A percentile compares a stretch with the other conserved stretches of the same genome.
Evolutionary conservation across 1,140 invertebrate genomes (phyloP).

Genomic region (Caenorhabditis tropicalis): DNA sequence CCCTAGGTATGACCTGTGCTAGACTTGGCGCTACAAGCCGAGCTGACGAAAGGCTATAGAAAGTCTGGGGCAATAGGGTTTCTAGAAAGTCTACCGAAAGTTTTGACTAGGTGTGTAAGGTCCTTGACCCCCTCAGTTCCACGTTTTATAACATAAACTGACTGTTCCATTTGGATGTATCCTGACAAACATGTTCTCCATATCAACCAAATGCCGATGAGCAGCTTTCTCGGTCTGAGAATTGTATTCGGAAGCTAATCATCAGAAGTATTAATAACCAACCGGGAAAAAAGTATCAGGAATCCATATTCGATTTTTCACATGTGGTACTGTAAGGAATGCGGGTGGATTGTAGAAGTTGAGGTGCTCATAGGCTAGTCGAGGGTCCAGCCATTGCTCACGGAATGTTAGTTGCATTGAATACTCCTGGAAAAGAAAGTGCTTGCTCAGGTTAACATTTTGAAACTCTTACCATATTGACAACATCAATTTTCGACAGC

Average conservation of each 20-base stretch:
- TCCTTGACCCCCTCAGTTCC: too few relatives aligned
- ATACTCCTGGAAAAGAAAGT: slow-evolving; percentile 55
- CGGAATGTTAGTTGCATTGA: slow-evolving; percentile 60
- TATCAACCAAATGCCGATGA: slow-evolving; percentile 59
- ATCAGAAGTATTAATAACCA: not conserved
- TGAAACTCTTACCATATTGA: slow-evolving; percentile 55
- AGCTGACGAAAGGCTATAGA: too few relatives aligned
- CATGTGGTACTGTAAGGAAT: slow-evolving; percentile 60
- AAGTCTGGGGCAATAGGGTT: too few relatives aligned
- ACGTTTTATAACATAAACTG: too few relatives aligned
- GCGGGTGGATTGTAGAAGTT: slow-evolving; percentile 45
- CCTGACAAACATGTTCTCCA: slow-evolving; percentile 59
- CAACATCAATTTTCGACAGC: slow-evolving; percentile 60
- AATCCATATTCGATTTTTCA: slow-evolving; percentile 60
- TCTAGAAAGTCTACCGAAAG: too few relatives aligned
- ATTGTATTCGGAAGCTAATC: not conserved
- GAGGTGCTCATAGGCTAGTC: slow-evolving; percentile 57
- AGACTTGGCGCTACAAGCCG: too few relatives aligned
- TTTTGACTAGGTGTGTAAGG: too few relatives aligned
- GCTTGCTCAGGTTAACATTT: too few relatives aligned
- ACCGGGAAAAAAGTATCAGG: slow-evolving; percentile 61
- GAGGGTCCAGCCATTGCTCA: slow-evolving; percentile 54
- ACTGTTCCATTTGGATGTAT: slow-evolving; percentile 58
- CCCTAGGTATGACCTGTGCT: too few relatives aligned
- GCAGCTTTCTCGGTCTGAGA: slow-evolving; percentile 59